Evolutionary conservation across 2,888 invertebrate species (phyloP), one percentile per base, ranked within the genome.

Genomic region (Hydriomena furcata): DNA sequence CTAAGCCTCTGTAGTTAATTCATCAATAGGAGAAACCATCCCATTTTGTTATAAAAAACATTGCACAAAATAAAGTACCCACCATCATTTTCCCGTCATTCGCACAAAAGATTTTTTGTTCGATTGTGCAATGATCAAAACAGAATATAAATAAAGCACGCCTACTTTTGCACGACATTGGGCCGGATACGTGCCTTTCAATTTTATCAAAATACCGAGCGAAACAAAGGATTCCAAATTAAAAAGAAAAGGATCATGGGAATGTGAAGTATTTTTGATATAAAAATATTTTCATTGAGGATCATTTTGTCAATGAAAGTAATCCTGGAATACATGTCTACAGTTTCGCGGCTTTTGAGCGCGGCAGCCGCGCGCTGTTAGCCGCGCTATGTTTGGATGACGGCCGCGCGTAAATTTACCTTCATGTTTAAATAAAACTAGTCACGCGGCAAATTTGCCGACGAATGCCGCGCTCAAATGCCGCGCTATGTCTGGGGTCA

Each of bases 131-230:
- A 71, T 72, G 73, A 82, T 84, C 83, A 84, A 71, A 84, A 82
- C 82, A 79, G 68, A 69, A 73, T 68, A 82, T 83, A 84, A 84
- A 86, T 83, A 82, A 78, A 74, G 73, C 77, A 82, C 85, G 82
- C 86, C 85, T 66, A 78, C 68, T 80, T 79, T 72, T 63, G 58
- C 59, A 59, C 60, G 61, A 52, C 52, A 37, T 70, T 55, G 58
- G 63, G 58, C 61, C 57, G 53, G 57, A 59, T 61, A 57, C 55
- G 23, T 35, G 13, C 31, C 36, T 41, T 42, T 38, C 28, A 46
- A 46, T 28, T 47, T 45, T 32, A 35, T 44, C 41, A 32, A 49
- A 49, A 45, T 36, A 32, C 11, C 6, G n/a, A 21, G 11, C 21
- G 32, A 54, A 52, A 55, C 46, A 55, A 52, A 52, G 34, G 36